Conservation (phyloP, 2,888 invertebrate species). For the Saturnia pavonia region DNA sequence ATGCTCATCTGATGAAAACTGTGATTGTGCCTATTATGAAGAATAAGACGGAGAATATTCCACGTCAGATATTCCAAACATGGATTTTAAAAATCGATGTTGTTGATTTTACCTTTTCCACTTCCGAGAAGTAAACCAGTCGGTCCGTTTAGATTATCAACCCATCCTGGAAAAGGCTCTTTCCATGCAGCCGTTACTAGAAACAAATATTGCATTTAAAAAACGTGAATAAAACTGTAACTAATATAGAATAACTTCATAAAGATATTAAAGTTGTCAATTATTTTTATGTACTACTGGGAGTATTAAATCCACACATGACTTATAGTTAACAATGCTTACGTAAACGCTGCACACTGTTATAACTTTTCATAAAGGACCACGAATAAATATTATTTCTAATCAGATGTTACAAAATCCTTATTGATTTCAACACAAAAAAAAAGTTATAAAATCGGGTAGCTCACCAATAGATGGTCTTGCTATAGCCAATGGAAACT, state of each 20-base stretch:
- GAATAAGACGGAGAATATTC: no score
- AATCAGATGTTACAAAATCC: no score
- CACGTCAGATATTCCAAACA: no score
- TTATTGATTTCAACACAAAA: background rate
- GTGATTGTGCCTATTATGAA: no score
- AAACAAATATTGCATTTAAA: slow-evolving; percentile 34
- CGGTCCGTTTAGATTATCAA: slow-evolving; percentile 94
- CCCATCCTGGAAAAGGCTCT: slow-evolving; percentile 93
- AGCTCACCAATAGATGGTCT: slow-evolving; percentile 94
- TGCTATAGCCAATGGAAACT: slow-evolving; percentile 91
- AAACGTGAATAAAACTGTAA: background rate
- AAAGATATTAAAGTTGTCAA: background rate
- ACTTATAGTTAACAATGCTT: no score
- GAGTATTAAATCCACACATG: no score
- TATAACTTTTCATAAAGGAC: no score
- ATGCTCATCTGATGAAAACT: no score
- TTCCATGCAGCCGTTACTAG: slow-evolving; percentile 89
- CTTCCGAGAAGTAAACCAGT: slow-evolving; percentile 91
- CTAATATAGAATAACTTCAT: background rate
- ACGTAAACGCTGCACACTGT: no score
- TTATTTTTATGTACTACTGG: no score
- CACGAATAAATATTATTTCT: no score
- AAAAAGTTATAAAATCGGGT: background rate
- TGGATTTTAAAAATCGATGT: background rate
- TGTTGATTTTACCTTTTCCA: slow-evolving; percentile 85